phyloP scores from a whole-genome alignment of 2,888 invertebrate species.

The Antheraea assamensis region DNA sequence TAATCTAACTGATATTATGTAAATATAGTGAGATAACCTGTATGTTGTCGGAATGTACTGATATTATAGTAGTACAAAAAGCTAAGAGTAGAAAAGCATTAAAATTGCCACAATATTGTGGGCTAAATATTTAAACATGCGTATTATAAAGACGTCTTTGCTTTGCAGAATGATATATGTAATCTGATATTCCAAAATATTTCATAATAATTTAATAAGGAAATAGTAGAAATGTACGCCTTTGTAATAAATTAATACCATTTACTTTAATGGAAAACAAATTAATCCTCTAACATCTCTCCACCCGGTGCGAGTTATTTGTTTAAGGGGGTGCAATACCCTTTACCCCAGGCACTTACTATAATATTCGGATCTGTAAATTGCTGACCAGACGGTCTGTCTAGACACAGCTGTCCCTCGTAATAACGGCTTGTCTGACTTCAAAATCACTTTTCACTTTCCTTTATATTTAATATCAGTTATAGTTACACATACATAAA shows the following conservation, averaged over 20 bases:
- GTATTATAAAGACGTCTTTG: too few relatives aligned
- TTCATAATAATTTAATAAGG: not conserved
- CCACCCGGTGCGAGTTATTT: constrained; percentile 1
- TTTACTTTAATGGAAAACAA: not conserved
- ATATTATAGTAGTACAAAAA: too few relatives aligned
- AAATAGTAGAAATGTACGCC: not conserved
- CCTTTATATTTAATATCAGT: not conserved
- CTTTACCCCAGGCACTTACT: constrained; percentile 1
- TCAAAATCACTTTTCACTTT: constrained; percentile 8
- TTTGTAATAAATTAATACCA: not conserved
- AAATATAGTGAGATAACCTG: too few relatives aligned
- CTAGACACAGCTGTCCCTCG: constrained; percentile 22
- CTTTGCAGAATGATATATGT: too few relatives aligned
- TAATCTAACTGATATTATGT: too few relatives aligned
- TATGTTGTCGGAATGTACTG: too few relatives aligned
- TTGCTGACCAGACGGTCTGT: constrained; percentile 19
- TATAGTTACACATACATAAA: not conserved
- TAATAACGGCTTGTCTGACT: constrained; percentile 8
- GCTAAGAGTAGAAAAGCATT: too few relatives aligned
- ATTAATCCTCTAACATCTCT: not conserved
- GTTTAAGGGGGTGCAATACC: constrained; percentile 14
- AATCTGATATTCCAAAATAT: not conserved
- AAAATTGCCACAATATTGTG: too few relatives aligned
- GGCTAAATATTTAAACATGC: too few relatives aligned
- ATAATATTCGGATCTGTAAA: constrained; percentile 7